Evolutionary conservation across 2,888 invertebrate genomes (phyloP).

Genomic region (Galeruca laticollis): DNA sequence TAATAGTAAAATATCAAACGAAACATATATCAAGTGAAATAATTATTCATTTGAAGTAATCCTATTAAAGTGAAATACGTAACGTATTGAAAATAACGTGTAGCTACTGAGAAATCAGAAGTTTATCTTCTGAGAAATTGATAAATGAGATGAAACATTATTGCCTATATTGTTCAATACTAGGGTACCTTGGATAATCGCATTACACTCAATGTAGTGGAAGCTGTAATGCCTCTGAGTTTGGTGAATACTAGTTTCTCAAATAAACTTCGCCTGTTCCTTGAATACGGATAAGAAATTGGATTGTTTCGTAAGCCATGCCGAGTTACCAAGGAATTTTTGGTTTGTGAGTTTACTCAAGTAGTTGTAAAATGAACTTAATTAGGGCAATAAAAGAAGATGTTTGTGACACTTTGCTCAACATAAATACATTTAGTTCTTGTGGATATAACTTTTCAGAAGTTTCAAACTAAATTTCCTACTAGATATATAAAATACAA

Average conservation of each 20-base stretch:
- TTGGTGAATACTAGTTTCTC: neutral
- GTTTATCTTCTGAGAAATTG: too few species aligned
- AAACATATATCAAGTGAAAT: too few species aligned
- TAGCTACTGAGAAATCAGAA: too few species aligned
- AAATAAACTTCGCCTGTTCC: constrained; percentile 7
- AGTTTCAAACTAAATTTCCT: constrained; percentile 19
- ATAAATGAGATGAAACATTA: too few species aligned
- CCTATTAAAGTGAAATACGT: too few species aligned
- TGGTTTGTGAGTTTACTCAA: constrained; percentile 62
- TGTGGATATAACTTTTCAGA: constrained; percentile 22
- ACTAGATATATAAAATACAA: constrained; percentile 16
- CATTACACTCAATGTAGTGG: neutral
- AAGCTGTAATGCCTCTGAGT: neutral
- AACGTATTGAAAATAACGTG: too few species aligned
- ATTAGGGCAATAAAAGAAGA: constrained; percentile 61
- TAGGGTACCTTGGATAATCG: neutral
- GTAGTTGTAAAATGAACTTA: constrained; percentile 63
- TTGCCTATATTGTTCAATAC: neutral
- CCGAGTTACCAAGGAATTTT: constrained; percentile 61
- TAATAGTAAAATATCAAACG: too few species aligned
- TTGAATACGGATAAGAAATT: constrained; percentile 32
- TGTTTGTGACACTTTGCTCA: constrained; percentile 53
- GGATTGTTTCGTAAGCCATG: constrained; percentile 25
- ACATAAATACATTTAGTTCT: constrained; percentile 30
- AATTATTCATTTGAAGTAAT: too few species aligned